Evolutionary conservation across 2,888 invertebrate genomes (phyloP), one percentile per base, ranked within the genome.

Genomic region (Tenthredo livida): DNA sequence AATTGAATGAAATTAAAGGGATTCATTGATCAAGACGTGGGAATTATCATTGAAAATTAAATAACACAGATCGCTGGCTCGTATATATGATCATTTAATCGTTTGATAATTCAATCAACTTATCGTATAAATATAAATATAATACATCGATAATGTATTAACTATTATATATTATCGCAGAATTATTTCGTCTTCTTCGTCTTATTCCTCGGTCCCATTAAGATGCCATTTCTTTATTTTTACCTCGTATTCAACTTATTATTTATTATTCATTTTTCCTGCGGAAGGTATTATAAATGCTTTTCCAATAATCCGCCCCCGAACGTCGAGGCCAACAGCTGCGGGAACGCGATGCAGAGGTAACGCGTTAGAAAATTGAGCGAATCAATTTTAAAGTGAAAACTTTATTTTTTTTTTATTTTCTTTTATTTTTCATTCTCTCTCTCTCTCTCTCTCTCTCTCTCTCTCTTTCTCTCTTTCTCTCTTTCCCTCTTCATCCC

Each of bases 311-410:
- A 77, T 77, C 67, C 67, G 17, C 10, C 25, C 17, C 25, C 21
- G 37, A 61, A 10, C 61, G 25, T 25, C 29, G 67, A 67, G 67
- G 40, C 77, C 77, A 77, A 77, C 77, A 77, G 77, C 77, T 77
- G 77, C 47, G 77, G 54, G 47, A 43, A 21, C 43, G 73, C 7
- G 73, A 43, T 40, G 40, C 73, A 40, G 73, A 73, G n/a, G 47
- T 47, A 77, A 77, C 54, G 77, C 47, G 77, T 77, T 77, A 77
- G 77, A 77, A 77, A 77, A 77, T 77, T 50, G 77, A 77, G 77
- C 50, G 47, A 77, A 77, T 77, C 77, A 77, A 77, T 77, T 77
- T 54, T 50, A 77, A 77, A 77, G 77, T 77, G 47, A 77, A 77
- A 77, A 77, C 77, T 77, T 77, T 54, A 33, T 29, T 47, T n/a